These are phyloP conservation scores for Sebastes schlegelii DNA, from an alignment of 2,113 vertebrate genomes.

Conservation along the genomic window DNA sequence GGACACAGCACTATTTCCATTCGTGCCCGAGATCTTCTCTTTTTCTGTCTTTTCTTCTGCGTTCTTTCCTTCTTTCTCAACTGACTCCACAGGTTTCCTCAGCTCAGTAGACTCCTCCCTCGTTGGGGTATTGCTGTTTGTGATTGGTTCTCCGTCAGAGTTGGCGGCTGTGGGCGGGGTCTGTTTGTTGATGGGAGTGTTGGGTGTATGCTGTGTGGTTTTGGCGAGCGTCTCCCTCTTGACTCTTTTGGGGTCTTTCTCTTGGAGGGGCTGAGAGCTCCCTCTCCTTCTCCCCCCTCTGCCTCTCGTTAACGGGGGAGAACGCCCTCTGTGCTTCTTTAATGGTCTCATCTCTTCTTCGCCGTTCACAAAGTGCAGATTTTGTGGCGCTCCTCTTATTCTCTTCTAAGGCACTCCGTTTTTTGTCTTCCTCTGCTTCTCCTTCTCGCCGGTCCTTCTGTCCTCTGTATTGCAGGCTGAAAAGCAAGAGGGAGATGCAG, in stretches of 20 bases:
- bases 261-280: conserved; percentile 62
- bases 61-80: conserved; percentile 64
- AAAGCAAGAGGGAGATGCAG: conserved; percentile 54
- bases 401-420: conserved; percentile 71
- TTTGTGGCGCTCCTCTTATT: conserved; percentile 38
- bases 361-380: conserved; percentile 60
- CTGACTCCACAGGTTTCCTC: conserved; percentile 71
- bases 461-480: conserved; percentile 53
- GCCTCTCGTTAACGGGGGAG: conserved; percentile 85
- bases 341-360: conserved; percentile 86
- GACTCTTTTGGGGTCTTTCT: conserved; percentile 76
- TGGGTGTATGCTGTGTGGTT: conserved; percentile 69
- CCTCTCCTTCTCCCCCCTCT: conserved; percentile 85
- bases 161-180: conserved; percentile 48
- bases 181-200: conserved; percentile 69
- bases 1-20: conserved; percentile 57
- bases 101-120: conserved; percentile 77
- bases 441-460: conserved; percentile 26
- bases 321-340: conserved; percentile 85
- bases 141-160: conserved; percentile 67
- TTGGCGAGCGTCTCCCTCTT: conserved; percentile 75
- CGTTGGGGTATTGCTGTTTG: conserved; percentile 59
- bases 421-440: conserved; percentile 47
- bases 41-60: conserved; percentile 72
- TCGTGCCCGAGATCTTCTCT: conserved; percentile 58